Percentiles rank a stretch among this genome's conserved stretches.
These are phyloP conservation scores for Cyrtonyx montezumae DNA, from an alignment of 2,113 vertebrate species.

Conservation along the genomic window DNA sequence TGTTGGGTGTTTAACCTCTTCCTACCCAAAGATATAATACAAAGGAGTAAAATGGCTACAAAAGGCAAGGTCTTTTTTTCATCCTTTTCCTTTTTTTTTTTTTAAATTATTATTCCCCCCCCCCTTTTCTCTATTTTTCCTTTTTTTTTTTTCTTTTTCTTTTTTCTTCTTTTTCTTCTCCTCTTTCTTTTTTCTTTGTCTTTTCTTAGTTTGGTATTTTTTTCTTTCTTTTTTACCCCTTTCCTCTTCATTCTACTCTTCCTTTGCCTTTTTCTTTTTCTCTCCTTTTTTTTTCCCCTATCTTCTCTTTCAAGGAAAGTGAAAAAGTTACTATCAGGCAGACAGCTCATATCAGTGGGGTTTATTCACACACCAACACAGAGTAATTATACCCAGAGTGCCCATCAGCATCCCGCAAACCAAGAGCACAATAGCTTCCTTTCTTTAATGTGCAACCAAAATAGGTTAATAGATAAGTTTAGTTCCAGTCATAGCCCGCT, in stretches of 20 bases:
- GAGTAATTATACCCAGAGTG: conserved; percentile 69
- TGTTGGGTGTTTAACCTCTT: conserved; percentile 70
- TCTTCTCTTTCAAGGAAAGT: background rate
- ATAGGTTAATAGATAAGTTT: conserved; percentile 66
- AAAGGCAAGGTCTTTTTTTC: background rate
- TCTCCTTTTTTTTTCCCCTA: accelerated
- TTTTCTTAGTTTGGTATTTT: too few relatives aligned
- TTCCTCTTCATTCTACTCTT: accelerated
- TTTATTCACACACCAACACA: conserved; percentile 67
- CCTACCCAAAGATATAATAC: conserved; percentile 40
- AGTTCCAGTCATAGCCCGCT: conserved; percentile 63
- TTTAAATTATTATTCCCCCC: accelerated
- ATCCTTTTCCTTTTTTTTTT: accelerated
- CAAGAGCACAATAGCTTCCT: conserved; percentile 70
- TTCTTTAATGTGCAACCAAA: conserved; percentile 58
- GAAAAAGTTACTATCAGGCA: conserved; percentile 45
- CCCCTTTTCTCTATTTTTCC: accelerated
- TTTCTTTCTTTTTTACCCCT: accelerated
- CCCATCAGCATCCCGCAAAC: conserved; percentile 63
- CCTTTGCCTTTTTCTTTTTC: accelerated
- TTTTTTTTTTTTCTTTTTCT: accelerated
- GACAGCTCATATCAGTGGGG: conserved; percentile 56
- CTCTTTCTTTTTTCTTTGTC: too few relatives aligned
- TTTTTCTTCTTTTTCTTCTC: accelerated
- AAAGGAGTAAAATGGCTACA: conserved; percentile 48